Evolutionary conservation across 2,797 vertebrate species (phyloP).

Genomic region (Danio kyathit): DNA sequence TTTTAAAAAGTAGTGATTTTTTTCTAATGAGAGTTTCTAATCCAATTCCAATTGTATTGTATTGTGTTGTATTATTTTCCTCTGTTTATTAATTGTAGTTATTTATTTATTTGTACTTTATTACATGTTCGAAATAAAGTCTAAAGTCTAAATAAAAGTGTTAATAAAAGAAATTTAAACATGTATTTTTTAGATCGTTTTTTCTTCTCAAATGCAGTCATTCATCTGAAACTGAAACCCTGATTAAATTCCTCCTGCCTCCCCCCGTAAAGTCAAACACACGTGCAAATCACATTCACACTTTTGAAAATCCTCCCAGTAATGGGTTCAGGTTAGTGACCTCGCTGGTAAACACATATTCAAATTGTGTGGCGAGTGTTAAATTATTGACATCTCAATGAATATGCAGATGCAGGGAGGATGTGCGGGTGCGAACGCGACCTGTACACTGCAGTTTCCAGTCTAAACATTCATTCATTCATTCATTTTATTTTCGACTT

Average conservation of each 20-base stretch:
- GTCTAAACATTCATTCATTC: no score
- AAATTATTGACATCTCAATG: conserved; percentile 87
- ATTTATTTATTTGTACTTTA: no score
- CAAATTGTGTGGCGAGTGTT: conserved; percentile 73
- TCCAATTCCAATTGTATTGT: no score
- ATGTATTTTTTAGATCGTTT: no score
- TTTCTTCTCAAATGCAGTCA: not conserved
- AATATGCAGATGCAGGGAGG: conserved; percentile 80
- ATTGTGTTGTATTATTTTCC: no score
- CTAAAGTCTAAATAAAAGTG: no score
- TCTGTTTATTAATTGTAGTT: no score
- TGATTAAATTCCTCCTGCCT: conserved; percentile 16
- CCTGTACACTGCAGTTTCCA: not conserved
- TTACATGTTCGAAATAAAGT: no score
- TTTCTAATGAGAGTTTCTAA: no score
- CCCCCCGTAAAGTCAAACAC: conserved; percentile 42
- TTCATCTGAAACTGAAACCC: conserved; percentile 14
- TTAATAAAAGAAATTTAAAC: no score
- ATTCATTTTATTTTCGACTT: no score
- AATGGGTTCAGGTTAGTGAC: conserved; percentile 69
- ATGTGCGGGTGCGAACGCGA: conserved; percentile 50
- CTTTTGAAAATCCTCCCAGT: conserved; percentile 32
- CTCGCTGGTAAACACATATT: conserved; percentile 73
- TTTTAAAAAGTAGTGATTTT: no score
- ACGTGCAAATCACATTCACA: conserved; percentile 28